Evolutionary conservation across 1,140 invertebrate genomes (phyloP).

Genomic region (Muscidifurax raptorellus): DNA sequence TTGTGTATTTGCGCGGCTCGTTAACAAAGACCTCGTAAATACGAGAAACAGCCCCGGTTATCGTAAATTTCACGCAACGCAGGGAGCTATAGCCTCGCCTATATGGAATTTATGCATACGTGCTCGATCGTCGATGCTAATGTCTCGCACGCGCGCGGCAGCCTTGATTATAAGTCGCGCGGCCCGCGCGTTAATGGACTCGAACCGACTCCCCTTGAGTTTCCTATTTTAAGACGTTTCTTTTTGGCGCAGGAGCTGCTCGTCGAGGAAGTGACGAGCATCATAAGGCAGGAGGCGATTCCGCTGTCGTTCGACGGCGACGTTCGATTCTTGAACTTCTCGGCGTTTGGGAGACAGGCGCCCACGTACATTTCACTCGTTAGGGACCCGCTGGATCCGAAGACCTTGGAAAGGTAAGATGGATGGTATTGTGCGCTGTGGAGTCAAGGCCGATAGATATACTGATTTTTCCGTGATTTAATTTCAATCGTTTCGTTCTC

Average conservation of each 20-base stretch:
- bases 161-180: no score
- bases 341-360: constrained; percentile 76
- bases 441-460: background rate
- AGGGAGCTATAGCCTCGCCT: background rate
- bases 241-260: constrained; percentile 73
- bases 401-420: constrained; percentile 65
- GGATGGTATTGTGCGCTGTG: background rate
- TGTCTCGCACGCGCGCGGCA: background rate
- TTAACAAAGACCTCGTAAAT: background rate
- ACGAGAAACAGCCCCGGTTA: background rate
- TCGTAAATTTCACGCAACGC: background rate
- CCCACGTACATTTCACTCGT: constrained; percentile 82
- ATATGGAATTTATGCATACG: background rate
- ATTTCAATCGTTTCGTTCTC: no score
- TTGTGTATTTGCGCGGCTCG: background rate
- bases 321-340: constrained; percentile 82
- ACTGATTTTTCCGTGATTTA: background rate
- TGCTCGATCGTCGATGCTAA: background rate
- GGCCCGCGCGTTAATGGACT: background rate
- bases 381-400: constrained; percentile 78
- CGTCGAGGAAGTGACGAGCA: constrained; percentile 76
- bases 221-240: background rate
- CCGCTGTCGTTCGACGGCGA: constrained; percentile 81
- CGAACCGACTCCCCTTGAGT: background rate
- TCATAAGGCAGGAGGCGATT: constrained; percentile 76